These are phyloP conservation scores for Melanotaenia trifasciata DNA, from an alignment of 2,797 vertebrate genomes.

Conservation along the genomic window DNA sequence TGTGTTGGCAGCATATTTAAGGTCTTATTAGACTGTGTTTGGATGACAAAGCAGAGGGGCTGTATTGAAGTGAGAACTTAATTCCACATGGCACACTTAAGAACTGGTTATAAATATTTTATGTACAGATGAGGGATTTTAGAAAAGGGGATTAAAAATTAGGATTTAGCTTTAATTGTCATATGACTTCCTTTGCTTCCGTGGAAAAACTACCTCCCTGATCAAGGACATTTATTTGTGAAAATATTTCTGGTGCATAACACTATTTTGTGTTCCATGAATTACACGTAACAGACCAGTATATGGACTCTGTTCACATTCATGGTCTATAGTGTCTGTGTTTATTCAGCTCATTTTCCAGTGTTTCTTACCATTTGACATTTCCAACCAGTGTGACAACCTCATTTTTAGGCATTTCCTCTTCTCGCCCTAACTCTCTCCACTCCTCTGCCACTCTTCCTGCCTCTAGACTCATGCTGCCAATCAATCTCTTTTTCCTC, in stretches of 20 bases:
- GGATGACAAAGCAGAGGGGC: constrained; percentile 59
- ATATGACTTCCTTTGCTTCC: constrained; percentile 28
- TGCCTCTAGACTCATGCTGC: constrained; percentile 38
- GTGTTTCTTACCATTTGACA: constrained; percentile 53
- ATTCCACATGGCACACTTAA: constrained; percentile 2
- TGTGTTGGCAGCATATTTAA: constrained; percentile 58
- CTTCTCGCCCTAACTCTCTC: constrained; percentile 28
- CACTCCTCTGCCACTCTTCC: constrained; percentile 16
- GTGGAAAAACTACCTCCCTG: constrained; percentile 37
- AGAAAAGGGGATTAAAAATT: constrained; percentile 7
- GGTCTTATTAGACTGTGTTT: constrained; percentile 66
- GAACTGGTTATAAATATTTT: constrained; percentile 12
- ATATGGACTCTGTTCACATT: constrained; percentile 39
- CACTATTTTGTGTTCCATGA: constrained; percentile 59
- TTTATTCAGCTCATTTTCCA: constrained; percentile 51
- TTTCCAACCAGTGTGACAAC: constrained; percentile 68
- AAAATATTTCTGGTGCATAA: constrained; percentile 34
- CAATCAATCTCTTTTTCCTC: constrained; percentile 38
- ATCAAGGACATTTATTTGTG: constrained; percentile 43
- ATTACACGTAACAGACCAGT: constrained; percentile 39
- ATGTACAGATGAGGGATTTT: constrained; percentile 22
- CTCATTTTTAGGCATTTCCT: constrained; percentile 68
- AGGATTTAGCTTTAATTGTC: constrained; percentile 20
- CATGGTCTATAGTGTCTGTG: constrained; percentile 9
- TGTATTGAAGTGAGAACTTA: constrained; percentile 38